These are phyloP conservation scores for Cervus canadensis DNA, from an alignment of 2,113 vertebrate genomes.

Conservation along the genomic window DNA sequence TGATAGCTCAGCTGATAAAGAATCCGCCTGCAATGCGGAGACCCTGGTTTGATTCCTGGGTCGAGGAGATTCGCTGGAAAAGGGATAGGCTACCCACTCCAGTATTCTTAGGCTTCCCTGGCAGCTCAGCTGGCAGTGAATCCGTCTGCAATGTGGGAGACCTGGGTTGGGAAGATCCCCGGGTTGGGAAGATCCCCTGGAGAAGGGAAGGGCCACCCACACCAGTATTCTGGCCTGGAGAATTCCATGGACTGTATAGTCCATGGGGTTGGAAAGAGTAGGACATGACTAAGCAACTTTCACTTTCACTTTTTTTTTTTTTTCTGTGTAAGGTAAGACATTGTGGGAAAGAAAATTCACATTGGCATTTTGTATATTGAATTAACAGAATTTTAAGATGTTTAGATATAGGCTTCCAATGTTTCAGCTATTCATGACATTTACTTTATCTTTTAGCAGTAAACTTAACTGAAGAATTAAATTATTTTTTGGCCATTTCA, in stretches of 20 bases:
- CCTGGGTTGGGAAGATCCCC: not conserved
- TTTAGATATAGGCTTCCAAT: not conserved
- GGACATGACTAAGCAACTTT: not conserved
- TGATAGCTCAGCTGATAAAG: no score
- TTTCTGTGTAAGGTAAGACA: not conserved
- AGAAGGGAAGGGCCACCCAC: not conserved
- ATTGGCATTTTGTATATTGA: not conserved
- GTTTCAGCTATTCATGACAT: not conserved
- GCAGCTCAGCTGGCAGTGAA: not conserved
- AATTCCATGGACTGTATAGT: not conserved
- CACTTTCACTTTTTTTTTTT: not conserved
- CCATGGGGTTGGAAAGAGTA: not conserved
- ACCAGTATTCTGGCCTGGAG: no score
- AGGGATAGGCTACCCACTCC: not conserved
- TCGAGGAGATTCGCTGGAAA: not conserved
- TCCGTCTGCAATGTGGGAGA: not conserved
- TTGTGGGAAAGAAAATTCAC: not conserved
- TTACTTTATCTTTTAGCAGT: not conserved
- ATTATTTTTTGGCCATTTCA: not conserved
- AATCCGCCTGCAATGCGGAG: not conserved
- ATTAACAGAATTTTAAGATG: not conserved
- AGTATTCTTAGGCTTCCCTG: not conserved
- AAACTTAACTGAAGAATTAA: not conserved
- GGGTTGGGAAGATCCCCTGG: not conserved
- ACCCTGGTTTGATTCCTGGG: not conserved